phyloP scores from a whole-genome alignment of 1,140 invertebrate species.

The Acromyrmex echinatior region DNA sequence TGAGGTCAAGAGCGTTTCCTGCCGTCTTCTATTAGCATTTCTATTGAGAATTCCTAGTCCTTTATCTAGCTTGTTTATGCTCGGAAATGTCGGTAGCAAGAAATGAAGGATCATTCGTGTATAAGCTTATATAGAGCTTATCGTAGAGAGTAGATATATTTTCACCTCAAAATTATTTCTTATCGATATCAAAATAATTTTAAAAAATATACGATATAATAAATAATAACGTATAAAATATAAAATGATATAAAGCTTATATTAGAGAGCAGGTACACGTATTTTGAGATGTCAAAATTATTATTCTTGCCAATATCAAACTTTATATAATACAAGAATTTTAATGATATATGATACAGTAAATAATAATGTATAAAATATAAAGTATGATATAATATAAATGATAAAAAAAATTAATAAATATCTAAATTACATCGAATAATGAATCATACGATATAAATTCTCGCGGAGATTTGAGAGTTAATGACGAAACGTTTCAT shows the following conservation, averaged over 20 bases:
- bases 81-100: constrained; percentile 26
- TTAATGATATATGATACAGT: neutral
- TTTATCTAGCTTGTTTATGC: constrained; percentile 42
- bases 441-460: neutral
- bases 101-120: neutral
- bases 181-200: neutral
- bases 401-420: neutral
- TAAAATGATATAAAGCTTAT: neutral
- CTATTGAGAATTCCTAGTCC: constrained; percentile 43
- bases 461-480: neutral
- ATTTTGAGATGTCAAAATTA: neutral
- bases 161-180: constrained; percentile 8
- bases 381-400: constrained; percentile 7
- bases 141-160: neutral
- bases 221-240: constrained; percentile 2
- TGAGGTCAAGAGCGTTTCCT: constrained; percentile 57
- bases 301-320: neutral
- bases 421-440: neutral
- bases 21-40: constrained; percentile 39
- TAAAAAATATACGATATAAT: neutral
- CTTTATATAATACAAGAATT: neutral
- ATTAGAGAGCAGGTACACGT: too few relatives aligned
- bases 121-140: neutral
- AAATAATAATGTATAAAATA: neutral
- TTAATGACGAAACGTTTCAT: constrained; percentile 9